These are phyloP conservation scores for Endomychus coccineus DNA, from an alignment of 2,888 invertebrate species.

Conservation along the genomic window DNA sequence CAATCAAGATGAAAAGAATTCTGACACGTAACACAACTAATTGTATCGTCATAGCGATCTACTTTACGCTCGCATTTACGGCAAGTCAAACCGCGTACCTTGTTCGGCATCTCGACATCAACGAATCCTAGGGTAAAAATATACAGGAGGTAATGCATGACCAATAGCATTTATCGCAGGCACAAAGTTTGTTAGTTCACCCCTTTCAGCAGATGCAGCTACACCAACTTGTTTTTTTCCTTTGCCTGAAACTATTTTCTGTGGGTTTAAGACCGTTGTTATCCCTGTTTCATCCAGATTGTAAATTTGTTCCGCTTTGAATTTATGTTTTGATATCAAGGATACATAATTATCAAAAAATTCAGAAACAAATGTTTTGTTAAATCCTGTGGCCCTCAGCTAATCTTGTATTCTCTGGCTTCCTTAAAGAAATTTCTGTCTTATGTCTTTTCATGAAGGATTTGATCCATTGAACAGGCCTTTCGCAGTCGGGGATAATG, in stretches of 20 bases:
- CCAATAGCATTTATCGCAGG: constrained; percentile 14
- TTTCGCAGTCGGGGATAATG: too few species aligned
- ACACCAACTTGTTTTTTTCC: constrained; percentile 16
- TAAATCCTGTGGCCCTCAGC: constrained; percentile 17
- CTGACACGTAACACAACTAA: too few species aligned
- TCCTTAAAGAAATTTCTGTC: too few species aligned
- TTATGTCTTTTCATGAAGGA: constrained; percentile 18
- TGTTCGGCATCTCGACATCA: too few species aligned
- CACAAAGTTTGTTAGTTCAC: constrained; percentile 10
- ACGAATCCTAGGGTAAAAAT: constrained; percentile 13
- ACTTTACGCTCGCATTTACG: too few species aligned
- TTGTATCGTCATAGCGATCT: too few species aligned
- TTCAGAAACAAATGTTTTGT: constrained; percentile 12
- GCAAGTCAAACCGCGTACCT: too few species aligned
- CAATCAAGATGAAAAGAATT: too few species aligned
- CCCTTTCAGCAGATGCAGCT: constrained; percentile 13
- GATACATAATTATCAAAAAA: constrained; percentile 15
- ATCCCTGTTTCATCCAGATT: constrained; percentile 12
- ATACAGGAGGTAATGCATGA: constrained; percentile 11
- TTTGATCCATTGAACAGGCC: too few species aligned
- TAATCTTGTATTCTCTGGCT: constrained; percentile 21
- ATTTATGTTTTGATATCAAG: constrained; percentile 5
- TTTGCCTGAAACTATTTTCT: constrained; percentile 11
- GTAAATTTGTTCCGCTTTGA: constrained; percentile 11
- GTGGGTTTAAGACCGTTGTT: constrained; percentile 9